Base-by-base conservation (phyloP, 1,140 invertebrate species). In the Diprion similis region DNA sequence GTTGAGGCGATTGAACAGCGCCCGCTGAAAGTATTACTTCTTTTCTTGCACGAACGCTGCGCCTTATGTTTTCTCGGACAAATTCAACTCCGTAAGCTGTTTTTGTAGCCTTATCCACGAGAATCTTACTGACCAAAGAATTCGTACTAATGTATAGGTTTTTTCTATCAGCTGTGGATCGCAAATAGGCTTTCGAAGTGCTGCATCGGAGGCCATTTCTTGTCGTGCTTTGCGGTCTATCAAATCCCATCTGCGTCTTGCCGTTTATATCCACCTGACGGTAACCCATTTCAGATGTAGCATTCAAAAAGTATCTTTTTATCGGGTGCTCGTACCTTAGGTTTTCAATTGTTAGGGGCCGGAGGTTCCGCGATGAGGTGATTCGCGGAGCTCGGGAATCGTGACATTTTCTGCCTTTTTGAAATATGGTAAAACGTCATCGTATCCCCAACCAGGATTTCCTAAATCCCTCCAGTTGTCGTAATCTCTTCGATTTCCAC, bases 121-220 rank as follows among this genome's bases (percentile, higher is more conserved):
- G 75, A 69, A 96, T 91, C 88, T 90, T 93, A 0, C 89, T 93
- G 0, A 92, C 90, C 19, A 91, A 89, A 0, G 93, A 91, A 59
- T 90, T 88, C 68, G 92, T 93, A 0, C 92, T 90, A 0, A 96
- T 88, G 77, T 92, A 90, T 1, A 97, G 88, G 81, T 97, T 97
- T 45, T 72, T 73, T 66, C 95, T 89, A 46, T 89, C 79, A 10
- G 88, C 84, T 8, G 91, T 84, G 0, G 92, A 92, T 75, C 89
- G 89, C 24, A 94, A 80, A 81, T 93, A 94, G 0, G 93, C 93
- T 85, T 92, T 93, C 0, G 89, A 89, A 9, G 93, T 91, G 78
- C 93, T 95, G 70, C 93, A 94, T 75, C 94, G 85, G 68, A 89
- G 83, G 0, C 94, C 94, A 46, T 92, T 89, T 10, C 91, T 85